Evolutionary conservation across 2,797 vertebrate genomes (phyloP).

Genomic region (Philypnodon macrostomus): DNA sequence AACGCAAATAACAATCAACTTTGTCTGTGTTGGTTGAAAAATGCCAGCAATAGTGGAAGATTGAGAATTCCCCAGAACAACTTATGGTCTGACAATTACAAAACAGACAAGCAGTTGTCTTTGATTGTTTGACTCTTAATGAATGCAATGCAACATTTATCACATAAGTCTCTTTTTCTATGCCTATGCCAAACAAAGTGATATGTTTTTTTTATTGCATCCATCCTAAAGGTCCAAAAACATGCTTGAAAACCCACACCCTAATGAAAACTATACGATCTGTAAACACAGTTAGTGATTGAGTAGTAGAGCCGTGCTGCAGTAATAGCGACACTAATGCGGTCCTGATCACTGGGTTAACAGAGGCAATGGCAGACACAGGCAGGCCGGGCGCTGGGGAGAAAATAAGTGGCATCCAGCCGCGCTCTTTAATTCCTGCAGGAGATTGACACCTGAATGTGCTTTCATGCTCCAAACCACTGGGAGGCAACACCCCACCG

Average conservation of each 20-base stretch:
- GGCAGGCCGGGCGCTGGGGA: conserved; percentile 18
- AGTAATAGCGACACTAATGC: conserved; percentile 44
- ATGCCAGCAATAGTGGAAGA: conserved; percentile 9
- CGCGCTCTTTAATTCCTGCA: conserved; percentile 71
- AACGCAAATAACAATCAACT: background rate
- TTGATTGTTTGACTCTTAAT: conserved; percentile 5
- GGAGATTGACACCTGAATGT: conserved; percentile 80
- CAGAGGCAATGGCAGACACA: conserved; percentile 18
- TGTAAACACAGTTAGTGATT: conserved; percentile 15
- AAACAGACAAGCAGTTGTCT: conserved; percentile 10
- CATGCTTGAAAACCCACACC: no score
- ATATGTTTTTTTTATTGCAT: no score
- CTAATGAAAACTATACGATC: background rate
- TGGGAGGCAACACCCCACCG: conserved; percentile 47
- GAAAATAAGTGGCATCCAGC: conserved; percentile 70
- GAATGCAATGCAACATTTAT: background rate
- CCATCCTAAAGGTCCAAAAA: no score
- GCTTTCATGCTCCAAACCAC: conserved; percentile 68
- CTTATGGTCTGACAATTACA: background rate
- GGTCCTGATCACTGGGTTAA: conserved; percentile 54
- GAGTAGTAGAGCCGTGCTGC: conserved; percentile 29
- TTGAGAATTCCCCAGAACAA: conserved; percentile 21
- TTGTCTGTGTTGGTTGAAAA: no score
- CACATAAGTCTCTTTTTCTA: background rate
- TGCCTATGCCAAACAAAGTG: no score